Base-by-base conservation (phyloP, 2,113 vertebrate genomes). In the Vidua macroura region DNA sequence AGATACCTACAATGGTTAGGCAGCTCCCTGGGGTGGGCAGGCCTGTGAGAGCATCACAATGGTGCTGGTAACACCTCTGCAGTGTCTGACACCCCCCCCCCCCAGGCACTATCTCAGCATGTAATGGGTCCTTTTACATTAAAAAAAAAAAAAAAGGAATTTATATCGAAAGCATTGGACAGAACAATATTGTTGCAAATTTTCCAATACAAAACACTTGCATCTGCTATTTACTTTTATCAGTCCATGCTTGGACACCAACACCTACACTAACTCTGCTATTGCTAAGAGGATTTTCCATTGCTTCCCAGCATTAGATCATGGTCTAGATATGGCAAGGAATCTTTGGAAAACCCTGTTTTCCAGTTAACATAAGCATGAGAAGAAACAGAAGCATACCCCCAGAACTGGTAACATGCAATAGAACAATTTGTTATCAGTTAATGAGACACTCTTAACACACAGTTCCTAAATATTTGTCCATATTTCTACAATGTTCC, bases 321-420 rank as follows among this genome's bases (percentile, higher is more conserved):
- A 93, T 39, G 66, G 87, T 79, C 58, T 58, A 93, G 81, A 78
- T 78, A 82, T 11, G 48, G 56, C 74, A 64, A 88, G 53, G 68
- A 78, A 74, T 88, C 76, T 91, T 77, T 48, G 80, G 93, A 87
- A 56, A 55, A 80, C 11, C 22, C 11, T 6, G 4, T 63, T 84
- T 87, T 83, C 37, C 66, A 69, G 76, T 68, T 70, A 75, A 53
- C 6, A 6, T 43, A 77, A 93, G 77, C 0, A 0, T 88, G 90
- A 93, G 60, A 90, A 78, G 55, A 96, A 96, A 84, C 66, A 95
- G 92, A 86, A 96, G 66, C 73, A n/a, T 5, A 58, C 21, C 25
- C 74, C 48, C 55, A 82, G 72, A 92, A 88, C 75, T 46, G 75
- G 84, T 90, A 96, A 86, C 46, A 77, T 2, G 56, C 31, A 64